A percentile compares a stretch with the other conserved stretches of the same genome.
phyloP scores from a whole-genome alignment of 2,113 vertebrate species.

The Cinclus mexicanus region DNA sequence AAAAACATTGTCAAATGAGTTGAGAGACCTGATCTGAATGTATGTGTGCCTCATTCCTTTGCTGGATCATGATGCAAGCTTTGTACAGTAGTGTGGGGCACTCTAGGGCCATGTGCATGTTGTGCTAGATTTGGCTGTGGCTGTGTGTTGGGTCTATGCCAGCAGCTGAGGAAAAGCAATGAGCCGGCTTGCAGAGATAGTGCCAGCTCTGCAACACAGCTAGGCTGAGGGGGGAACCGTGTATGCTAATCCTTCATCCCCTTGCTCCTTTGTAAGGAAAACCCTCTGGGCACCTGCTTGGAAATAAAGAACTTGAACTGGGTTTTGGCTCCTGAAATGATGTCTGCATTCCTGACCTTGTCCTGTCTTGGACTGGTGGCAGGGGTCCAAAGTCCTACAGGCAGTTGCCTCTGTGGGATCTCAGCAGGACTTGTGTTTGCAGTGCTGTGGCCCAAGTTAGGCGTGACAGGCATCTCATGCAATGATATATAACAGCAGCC shows the following conservation, averaged over 20 bases:
- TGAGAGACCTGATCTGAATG: background rate
- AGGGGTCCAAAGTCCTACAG: background rate
- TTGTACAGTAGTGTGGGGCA: background rate
- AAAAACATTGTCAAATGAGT: background rate
- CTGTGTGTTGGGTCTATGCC: background rate
- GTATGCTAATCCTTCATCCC: background rate
- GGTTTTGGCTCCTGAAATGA: background rate
- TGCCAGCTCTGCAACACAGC: background rate
- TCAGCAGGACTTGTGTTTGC: background rate
- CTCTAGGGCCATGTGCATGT: background rate
- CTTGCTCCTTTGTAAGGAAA: background rate
- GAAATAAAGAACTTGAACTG: background rate
- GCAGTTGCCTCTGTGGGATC: background rate
- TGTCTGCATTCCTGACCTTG: background rate
- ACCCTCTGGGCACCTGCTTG: background rate
- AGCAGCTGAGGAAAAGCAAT: rapidly evolving
- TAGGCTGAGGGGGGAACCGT: background rate
- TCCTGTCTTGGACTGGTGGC: background rate
- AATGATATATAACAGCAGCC: background rate
- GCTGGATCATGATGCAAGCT: background rate
- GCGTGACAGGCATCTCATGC: rapidly evolving
- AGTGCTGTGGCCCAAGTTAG: background rate
- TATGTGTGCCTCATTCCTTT: rapidly evolving
- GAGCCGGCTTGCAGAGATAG: background rate
- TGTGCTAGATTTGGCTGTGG: background rate